A percentile compares a stretch with the other conserved stretches of the same genome.
Conservation (phyloP, 2,888 invertebrate species). For the Acanthosepion lycidas region DNA sequence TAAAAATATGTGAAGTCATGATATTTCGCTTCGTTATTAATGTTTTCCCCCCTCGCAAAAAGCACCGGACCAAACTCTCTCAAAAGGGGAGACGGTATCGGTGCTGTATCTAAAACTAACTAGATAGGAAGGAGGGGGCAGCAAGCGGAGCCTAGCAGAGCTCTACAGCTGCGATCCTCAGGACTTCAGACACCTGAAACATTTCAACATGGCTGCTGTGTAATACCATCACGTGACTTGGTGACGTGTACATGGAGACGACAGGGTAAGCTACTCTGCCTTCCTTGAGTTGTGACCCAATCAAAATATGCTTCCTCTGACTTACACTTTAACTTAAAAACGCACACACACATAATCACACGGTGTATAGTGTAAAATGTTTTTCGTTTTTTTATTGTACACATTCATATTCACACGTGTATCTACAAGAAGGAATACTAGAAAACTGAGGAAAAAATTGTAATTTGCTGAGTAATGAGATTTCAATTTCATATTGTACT, state of each 20-base stretch:
- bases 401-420: background rate
- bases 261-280: conserved; percentile 33
- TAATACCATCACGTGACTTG: conserved; percentile 68
- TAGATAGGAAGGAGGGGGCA: conserved; percentile 47
- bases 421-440: background rate
- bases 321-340: background rate
- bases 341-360: background rate
- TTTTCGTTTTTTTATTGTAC: background rate
- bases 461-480: background rate
- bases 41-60: conserved; percentile 15
- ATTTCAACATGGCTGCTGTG: conserved; percentile 69
- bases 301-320: background rate
- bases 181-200: conserved; percentile 47
- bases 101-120: conserved; percentile 51
- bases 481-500: background rate
- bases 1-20: conserved; percentile 45
- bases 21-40: conserved; percentile 35
- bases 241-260: conserved; percentile 62
- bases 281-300: conserved; percentile 10
- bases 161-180: conserved; percentile 45
- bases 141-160: conserved; percentile 35
- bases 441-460: background rate
- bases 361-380: background rate
- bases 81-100: conserved; percentile 50
- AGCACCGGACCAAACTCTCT: conserved; percentile 42